Conservation (phyloP, 2,888 invertebrate genomes). For the Idaea biselata region DNA sequence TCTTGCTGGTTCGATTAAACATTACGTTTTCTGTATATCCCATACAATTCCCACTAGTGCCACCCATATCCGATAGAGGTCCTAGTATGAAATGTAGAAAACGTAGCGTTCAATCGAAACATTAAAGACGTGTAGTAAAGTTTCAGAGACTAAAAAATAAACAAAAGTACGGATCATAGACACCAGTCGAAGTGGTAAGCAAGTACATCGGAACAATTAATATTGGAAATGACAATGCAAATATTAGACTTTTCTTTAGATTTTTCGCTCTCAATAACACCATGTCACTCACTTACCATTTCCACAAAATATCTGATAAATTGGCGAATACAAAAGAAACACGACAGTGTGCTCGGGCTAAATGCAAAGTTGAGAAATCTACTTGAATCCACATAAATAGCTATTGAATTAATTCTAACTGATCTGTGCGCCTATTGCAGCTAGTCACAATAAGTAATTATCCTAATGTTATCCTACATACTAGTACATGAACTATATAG, state of each 20-base stretch:
- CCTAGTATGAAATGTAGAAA: no score
- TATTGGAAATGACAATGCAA: background rate
- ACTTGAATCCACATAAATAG: constrained; percentile 30
- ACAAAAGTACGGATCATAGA: background rate
- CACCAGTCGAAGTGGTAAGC: background rate
- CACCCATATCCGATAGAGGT: no score
- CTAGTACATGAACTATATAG: constrained; percentile 51
- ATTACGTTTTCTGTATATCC: no score
- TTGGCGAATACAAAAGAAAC: background rate
- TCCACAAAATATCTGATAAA: background rate
- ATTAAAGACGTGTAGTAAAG: no score
- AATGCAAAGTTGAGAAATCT: constrained; percentile 27
- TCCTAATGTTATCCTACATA: constrained; percentile 49
- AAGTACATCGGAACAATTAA: background rate
- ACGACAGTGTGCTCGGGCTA: constrained; percentile 23
- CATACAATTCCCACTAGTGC: no score
- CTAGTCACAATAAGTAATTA: constrained; percentile 47
- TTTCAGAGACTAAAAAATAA: background rate
- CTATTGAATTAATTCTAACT: constrained; percentile 34
- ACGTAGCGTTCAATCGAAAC: no score
- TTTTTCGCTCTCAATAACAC: background rate
- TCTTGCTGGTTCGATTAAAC: no score
- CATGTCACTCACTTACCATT: background rate
- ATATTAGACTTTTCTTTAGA: background rate
- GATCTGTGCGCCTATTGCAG: constrained; percentile 50